Base-by-base conservation (phyloP, 2,797 vertebrate genomes). In the Leucoraja ocellata region DNA sequence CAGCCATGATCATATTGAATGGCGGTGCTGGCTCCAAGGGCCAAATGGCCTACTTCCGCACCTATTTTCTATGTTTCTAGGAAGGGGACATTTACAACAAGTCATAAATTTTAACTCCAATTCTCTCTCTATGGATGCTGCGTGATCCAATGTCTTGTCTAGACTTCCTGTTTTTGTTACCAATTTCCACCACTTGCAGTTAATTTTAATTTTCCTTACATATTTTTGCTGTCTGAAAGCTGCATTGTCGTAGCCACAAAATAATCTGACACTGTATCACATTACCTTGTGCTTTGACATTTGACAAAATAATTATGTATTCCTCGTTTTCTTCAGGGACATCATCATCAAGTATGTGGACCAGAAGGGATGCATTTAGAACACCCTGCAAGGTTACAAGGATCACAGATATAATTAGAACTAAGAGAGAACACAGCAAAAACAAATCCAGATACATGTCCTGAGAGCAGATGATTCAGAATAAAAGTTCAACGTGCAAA, bases 311-410 rank as follows among this genome's bases (percentile, higher is more conserved):
- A 84, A 99, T 95, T 93, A 94, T 97, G 94, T 99, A 99, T 94
- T 98, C 97, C 93, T 98, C 97, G 95, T 97, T 97, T 95, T 99
- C 97, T 94, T 99, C 98, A 80, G 98, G 98, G 94, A 98, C 96
- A 93, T 95, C 96, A 93, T 98, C 98, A 95, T 99, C 98, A 93
- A 98, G 94, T 93, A 99, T 96, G 94, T 97, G 96, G 91, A 99
- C 95, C 93, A 94, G 94, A 93, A 99, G 93, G 25, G 97, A 98
- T 93, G 95, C 90, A 95, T 98, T 98, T 94, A 98, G 77, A 79
- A 95, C 93, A 18, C 96, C 96, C 98, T 99, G 94, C 16, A 91
- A 86, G 32, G 21, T 61, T 23, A n/a, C 18, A 79, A 8, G 25
- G 16, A 88, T 92, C 39, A 39, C 0, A 92, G 9, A 63, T 16